These are phyloP conservation scores for Coptodon bakossiorum DNA, from an alignment of 2,113 vertebrate genomes.

Conservation along the genomic window DNA sequence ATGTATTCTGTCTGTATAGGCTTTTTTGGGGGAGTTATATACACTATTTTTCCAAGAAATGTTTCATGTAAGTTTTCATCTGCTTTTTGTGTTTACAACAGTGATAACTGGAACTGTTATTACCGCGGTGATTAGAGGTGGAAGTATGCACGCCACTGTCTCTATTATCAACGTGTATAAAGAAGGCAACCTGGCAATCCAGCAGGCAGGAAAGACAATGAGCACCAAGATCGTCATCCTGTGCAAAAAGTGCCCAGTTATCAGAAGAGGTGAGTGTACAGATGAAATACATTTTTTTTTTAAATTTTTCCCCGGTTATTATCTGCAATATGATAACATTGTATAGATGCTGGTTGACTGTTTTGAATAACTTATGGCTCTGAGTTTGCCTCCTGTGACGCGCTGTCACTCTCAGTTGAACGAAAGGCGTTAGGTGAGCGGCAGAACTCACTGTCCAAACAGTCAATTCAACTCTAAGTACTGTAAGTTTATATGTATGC, in stretches of 20 bases:
- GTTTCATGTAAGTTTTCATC: background rate
- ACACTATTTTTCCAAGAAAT: background rate
- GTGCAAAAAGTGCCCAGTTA: slow-evolving; percentile 91
- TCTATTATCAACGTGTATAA: slow-evolving; percentile 94
- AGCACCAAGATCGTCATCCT: slow-evolving; percentile 87
- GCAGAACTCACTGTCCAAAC: slow-evolving; percentile 57
- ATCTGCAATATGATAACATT: background rate
- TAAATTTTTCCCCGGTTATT: rapidly evolving
- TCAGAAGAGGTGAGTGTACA: slow-evolving; percentile 87
- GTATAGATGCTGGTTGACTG: slow-evolving; percentile 2
- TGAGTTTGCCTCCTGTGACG: slow-evolving; percentile 55
- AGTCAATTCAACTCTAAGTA: slow-evolving; percentile 1
- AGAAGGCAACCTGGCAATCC: slow-evolving; percentile 88
- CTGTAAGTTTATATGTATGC: slow-evolving; percentile 35
- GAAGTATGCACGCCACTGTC: slow-evolving; percentile 85
- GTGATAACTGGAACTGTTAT: slow-evolving; percentile 91
- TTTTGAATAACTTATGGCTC: slow-evolving; percentile 45
- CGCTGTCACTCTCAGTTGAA: background rate
- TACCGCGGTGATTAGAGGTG: slow-evolving; percentile 72
- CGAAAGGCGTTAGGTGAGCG: slow-evolving; percentile 45
- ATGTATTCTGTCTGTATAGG: background rate
- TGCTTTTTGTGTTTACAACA: slow-evolving; percentile 43
- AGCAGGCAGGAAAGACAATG: slow-evolving; percentile 95
- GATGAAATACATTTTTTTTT: background rate
- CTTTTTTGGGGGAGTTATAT: background rate